Evolutionary conservation across 2,888 invertebrate genomes (phyloP).

Genomic region (Caenorhabditis plicata): DNA sequence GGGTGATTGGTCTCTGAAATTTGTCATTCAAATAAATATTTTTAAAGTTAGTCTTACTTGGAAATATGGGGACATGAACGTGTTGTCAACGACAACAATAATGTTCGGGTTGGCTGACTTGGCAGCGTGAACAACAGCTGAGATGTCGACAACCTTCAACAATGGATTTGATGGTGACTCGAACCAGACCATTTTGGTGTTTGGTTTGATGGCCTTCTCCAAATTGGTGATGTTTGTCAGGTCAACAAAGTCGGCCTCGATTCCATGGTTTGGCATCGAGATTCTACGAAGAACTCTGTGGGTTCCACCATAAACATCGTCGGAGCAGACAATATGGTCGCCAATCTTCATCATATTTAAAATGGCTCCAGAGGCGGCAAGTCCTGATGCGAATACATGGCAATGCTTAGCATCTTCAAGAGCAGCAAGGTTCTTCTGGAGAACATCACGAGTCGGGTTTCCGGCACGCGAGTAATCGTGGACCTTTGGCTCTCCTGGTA

Average conservation of each 20-base stretch:
- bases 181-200: conserved; percentile 85
- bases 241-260: conserved; percentile 80
- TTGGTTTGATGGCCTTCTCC: conserved; percentile 75
- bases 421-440: conserved; percentile 86
- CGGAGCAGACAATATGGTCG: conserved; percentile 85
- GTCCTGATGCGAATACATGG: conserved; percentile 80
- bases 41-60: conserved; percentile 34
- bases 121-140: conserved; percentile 69
- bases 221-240: conserved; percentile 75
- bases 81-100: conserved; percentile 83
- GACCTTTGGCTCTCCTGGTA: conserved; percentile 81
- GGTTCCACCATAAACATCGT: conserved; percentile 86
- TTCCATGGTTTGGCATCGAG: conserved; percentile 71
- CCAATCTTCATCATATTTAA: conserved; percentile 78
- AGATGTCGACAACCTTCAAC: conserved; percentile 85
- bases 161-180: conserved; percentile 95
- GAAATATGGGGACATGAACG: conserved; percentile 72
- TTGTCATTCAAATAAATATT: background rate
- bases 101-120: conserved; percentile 69
- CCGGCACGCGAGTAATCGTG: conserved; percentile 81
- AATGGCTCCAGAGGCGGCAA: conserved; percentile 80
- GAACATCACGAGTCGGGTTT: conserved; percentile 85
- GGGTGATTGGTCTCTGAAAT: conserved; percentile 78
- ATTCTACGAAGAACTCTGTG: conserved; percentile 71
- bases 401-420: conserved; percentile 86